Conservation (phyloP, 2,888 invertebrate species). For the Flexamia atlantica region DNA sequence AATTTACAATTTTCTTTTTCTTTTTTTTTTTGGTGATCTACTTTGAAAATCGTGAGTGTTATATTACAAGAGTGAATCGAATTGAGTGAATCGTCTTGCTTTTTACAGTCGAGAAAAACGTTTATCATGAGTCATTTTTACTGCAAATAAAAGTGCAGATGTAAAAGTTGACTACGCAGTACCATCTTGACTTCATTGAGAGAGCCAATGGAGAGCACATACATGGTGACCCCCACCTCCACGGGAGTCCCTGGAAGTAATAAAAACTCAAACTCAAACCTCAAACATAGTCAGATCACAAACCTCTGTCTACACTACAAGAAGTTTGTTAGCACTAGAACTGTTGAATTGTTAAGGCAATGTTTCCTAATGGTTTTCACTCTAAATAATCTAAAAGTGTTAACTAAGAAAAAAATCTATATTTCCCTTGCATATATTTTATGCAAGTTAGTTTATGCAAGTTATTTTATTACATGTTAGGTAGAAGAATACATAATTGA, state of each 20-base stretch:
- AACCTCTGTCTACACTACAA: no score
- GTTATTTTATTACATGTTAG: no score
- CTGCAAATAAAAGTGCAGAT: constrained; percentile 51
- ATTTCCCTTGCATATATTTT: no score
- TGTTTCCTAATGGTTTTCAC: no score
- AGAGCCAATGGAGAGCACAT: constrained; percentile 79
- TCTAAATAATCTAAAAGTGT: no score
- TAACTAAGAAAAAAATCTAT: no score
- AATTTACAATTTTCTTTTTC: constrained; percentile 1
- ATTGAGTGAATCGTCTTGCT: constrained; percentile 24
- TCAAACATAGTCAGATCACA: no score
- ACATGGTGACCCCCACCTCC: constrained; percentile 79
- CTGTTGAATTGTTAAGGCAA: no score
- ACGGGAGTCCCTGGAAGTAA: constrained; percentile 76
- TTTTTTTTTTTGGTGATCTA: not conserved
- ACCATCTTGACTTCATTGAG: constrained; percentile 81
- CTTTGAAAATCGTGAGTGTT: constrained; percentile 20
- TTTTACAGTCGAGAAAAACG: constrained; percentile 46
- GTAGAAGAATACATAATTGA: no score
- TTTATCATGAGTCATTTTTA: constrained; percentile 46
- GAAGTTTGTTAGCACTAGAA: no score
- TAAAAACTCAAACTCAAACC: constrained; percentile 53
- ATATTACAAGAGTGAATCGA: constrained; percentile 11
- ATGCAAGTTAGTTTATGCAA: no score
- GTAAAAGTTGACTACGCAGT: constrained; percentile 67